phyloP scores from a whole-genome alignment of 2,888 invertebrate species.

The Latrodectus elegans region DNA sequence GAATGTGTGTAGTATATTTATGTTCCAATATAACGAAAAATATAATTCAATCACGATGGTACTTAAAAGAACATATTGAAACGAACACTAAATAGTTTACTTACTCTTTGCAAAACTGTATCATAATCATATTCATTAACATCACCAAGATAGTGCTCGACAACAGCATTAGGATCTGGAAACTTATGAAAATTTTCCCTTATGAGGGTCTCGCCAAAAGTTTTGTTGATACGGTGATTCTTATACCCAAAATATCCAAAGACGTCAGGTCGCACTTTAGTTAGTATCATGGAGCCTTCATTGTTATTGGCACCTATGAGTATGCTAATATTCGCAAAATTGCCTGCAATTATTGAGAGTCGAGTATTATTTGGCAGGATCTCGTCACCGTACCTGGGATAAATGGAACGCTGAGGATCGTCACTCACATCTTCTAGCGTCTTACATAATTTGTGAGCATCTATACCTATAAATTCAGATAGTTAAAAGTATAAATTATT shows the following conservation, averaged over 20 bases:
- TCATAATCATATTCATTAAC: no score
- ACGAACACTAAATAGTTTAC: no score
- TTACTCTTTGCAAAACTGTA: no score
- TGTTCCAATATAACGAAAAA: no score
- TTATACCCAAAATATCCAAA: neutral
- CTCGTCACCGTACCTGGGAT: slow-evolving; percentile 41
- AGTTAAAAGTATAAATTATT: no score
- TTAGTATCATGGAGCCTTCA: slow-evolving; percentile 38
- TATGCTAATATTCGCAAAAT: slow-evolving; percentile 14
- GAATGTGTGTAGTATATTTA: no score
- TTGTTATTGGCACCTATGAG: slow-evolving; percentile 55
- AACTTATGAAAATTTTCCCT: neutral
- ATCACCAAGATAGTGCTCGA: slow-evolving; percentile 1
- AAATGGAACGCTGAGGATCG: neutral
- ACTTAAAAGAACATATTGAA: no score
- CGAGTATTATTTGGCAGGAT: slow-evolving; percentile 8
- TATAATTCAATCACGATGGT: no score
- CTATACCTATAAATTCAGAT: no score
- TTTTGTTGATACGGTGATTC: neutral
- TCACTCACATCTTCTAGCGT: no score
- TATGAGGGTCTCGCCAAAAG: neutral
- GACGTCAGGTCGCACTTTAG: neutral
- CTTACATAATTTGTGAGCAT: no score
- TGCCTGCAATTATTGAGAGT: neutral
- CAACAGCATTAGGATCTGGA: neutral